Conservation (phyloP, 2,888 invertebrate genomes). For the Heliothis peltigera region DNA sequence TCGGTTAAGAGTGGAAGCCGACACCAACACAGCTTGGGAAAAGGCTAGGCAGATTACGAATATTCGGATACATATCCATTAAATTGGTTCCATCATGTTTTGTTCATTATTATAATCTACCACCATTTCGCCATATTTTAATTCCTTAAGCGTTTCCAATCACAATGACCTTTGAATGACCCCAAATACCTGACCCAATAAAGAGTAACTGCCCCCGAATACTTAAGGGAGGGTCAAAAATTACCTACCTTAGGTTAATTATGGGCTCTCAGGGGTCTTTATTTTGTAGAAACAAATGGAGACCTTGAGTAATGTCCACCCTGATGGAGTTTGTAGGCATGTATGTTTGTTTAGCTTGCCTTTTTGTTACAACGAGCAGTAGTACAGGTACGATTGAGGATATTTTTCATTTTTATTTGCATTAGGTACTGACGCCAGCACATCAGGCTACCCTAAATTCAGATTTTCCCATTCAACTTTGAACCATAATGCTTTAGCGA, state of each 20-base stretch:
- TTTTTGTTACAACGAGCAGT: neutral
- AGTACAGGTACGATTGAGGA: neutral
- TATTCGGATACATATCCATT: too few species aligned
- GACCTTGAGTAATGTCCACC: constrained; percentile 38
- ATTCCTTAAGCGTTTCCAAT: neutral
- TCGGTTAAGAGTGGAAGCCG: too few species aligned
- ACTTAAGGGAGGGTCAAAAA: constrained; percentile 41
- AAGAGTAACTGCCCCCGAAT: constrained; percentile 23
- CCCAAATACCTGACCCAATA: neutral
- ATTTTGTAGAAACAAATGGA: constrained; percentile 31
- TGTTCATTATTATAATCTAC: neutral
- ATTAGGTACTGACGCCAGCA: too few species aligned
- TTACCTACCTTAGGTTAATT: constrained; percentile 50
- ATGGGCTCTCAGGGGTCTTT: constrained; percentile 31
- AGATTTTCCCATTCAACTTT: too few species aligned
- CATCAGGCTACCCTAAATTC: too few species aligned
- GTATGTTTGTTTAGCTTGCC: neutral
- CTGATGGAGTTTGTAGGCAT: neutral
- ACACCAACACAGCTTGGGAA: too few species aligned
- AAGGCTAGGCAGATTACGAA: too few species aligned
- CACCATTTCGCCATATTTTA: neutral
- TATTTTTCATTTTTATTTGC: neutral
- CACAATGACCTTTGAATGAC: neutral
- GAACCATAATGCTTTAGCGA: too few species aligned
- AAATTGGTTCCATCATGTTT: too few species aligned